A percentile compares a stretch with the other conserved stretches of the same genome.
These are phyloP conservation scores for Brachypodius melanocephalos DNA, from an alignment of 2,113 vertebrate species.

Conservation along the genomic window DNA sequence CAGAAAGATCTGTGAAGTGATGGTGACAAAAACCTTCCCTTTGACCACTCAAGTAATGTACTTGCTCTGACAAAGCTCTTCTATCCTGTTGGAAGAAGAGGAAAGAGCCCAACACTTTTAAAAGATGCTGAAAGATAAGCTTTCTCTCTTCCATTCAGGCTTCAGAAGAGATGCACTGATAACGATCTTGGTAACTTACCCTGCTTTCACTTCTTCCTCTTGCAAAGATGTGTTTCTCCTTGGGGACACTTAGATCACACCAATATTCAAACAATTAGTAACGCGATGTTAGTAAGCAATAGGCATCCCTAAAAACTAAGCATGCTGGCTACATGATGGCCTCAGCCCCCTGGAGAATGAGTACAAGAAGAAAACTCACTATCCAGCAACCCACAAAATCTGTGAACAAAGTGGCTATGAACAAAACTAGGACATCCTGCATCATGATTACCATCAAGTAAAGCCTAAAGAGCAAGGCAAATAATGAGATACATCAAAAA, in stretches of 20 bases:
- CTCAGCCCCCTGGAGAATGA: accelerated
- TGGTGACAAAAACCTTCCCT: neutral
- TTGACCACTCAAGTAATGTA: neutral
- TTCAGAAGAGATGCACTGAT: neutral
- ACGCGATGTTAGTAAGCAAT: neutral
- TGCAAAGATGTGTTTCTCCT: neutral
- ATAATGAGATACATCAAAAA: neutral
- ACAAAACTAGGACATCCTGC: neutral
- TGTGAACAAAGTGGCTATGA: neutral
- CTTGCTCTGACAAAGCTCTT: neutral
- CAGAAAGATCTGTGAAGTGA: neutral
- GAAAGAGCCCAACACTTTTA: neutral
- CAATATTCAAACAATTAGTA: neutral
- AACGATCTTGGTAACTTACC: neutral
- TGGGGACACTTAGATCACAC: neutral
- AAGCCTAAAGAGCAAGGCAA: neutral
- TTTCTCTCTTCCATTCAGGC: neutral
- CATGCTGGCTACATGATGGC: neutral
- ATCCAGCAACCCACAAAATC: neutral
- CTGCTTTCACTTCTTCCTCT: neutral
- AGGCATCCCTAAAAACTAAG: neutral
- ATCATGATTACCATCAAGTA: neutral
- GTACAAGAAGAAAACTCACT: neutral
- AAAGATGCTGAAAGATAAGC: neutral
- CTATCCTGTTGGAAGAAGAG: neutral